Conservation (phyloP, 1,140 invertebrate species). For the Drosophila ohnishii region DNA sequence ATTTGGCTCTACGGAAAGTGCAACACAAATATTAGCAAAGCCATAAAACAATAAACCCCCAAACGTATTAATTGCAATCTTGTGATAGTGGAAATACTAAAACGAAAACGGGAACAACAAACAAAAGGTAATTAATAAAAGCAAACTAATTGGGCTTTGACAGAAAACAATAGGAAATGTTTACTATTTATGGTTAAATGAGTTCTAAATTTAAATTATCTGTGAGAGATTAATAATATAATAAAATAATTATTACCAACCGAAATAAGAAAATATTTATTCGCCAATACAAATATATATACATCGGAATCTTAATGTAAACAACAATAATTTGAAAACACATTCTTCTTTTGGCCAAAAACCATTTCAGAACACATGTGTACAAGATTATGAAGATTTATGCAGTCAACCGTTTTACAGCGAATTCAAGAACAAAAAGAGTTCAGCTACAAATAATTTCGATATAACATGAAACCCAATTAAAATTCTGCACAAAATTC, state of each 20-base stretch:
- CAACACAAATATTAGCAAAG: constrained; percentile 54
- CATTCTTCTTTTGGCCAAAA: not conserved
- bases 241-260: not conserved
- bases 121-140: constrained; percentile 34
- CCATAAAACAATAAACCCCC: constrained; percentile 35
- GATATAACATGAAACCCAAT: constrained; percentile 29
- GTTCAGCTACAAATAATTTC: constrained; percentile 10
- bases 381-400: not conserved
- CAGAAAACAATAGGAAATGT: constrained; percentile 3
- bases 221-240: not conserved
- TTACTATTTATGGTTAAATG: not conserved
- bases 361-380: constrained; percentile 1
- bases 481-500: constrained; percentile 24
- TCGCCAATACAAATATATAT: not conserved
- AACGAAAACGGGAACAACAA: constrained; percentile 28
- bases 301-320: constrained; percentile 2
- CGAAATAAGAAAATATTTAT: not conserved
- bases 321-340: constrained; percentile 3
- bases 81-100: constrained; percentile 34
- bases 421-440: constrained; percentile 11
- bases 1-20: constrained; percentile 9
- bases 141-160: constrained; percentile 10
- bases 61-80: constrained; percentile 51
- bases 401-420: constrained; percentile 7
- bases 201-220: not conserved